A percentile compares a stretch with the other conserved stretches of the same genome.
phyloP scores from a whole-genome alignment of 2,888 invertebrate genomes.

The Oasisia sp. region DNA sequence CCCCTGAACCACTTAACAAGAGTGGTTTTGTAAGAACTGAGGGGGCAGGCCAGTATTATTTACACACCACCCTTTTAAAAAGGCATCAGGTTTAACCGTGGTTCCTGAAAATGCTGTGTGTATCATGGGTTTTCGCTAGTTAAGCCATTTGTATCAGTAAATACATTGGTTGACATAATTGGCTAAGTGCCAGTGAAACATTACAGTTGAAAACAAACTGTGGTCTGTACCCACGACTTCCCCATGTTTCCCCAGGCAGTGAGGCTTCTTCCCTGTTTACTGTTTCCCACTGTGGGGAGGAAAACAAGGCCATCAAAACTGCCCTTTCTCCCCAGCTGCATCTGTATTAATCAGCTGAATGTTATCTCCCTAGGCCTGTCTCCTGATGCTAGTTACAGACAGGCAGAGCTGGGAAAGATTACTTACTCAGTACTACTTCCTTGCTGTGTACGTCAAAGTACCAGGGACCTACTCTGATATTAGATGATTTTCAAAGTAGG shows the following conservation, averaged over 20 bases:
- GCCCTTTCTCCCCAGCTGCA: not conserved
- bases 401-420: not conserved
- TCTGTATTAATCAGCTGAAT: slow-evolving; percentile 10
- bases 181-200: not conserved
- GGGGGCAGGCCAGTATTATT: not conserved
- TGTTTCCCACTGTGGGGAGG: not conserved
- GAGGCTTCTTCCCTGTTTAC: not conserved
- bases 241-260: not conserved
- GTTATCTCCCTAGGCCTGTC: not conserved
- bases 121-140: not conserved
- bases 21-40: not conserved
- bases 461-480: not conserved
- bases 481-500: not conserved
- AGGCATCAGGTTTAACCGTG: not conserved
- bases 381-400: not conserved
- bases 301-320: not conserved
- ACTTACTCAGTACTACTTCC: not conserved
- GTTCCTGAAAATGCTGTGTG: not conserved
- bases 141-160: not conserved
- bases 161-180: not conserved
- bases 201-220: not conserved
- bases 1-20: not conserved
- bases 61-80: not conserved
- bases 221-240: not conserved
- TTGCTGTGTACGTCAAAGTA: not conserved